Percentiles rank a stretch among this genome's conserved stretches.
phyloP scores from a whole-genome alignment of 2,113 vertebrate genomes.

The Perca fluviatilis region DNA sequence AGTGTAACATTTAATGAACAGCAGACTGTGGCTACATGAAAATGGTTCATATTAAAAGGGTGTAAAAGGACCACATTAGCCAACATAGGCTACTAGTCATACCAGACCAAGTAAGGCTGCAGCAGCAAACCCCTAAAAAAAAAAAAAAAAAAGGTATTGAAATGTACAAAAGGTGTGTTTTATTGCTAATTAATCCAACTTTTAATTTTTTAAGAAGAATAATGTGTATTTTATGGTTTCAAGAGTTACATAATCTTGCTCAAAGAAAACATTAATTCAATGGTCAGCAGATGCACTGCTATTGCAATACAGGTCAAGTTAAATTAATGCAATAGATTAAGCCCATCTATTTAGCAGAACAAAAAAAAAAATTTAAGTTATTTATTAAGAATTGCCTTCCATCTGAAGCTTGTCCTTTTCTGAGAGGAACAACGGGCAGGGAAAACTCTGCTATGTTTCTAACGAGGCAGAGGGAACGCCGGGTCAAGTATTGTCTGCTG shows the following conservation, averaged over 20 bases:
- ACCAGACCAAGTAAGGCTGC: not conserved
- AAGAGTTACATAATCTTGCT: constrained; percentile 3
- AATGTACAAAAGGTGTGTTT: not conserved
- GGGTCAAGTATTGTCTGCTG: constrained; percentile 36
- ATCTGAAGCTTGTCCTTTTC: constrained; percentile 7
- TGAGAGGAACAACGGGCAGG: constrained; percentile 2
- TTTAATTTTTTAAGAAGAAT: not conserved
- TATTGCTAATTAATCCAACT: not conserved
- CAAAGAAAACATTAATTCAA: not conserved
- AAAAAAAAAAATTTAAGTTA: not conserved
- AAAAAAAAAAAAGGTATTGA: too few relatives aligned
- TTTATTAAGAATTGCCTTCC: constrained; percentile 1
- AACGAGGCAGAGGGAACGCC: constrained; percentile 11
- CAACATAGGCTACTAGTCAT: not conserved
- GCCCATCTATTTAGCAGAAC: not conserved
- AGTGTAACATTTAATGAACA: not conserved
- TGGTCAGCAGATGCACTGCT: not conserved
- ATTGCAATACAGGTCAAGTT: not conserved
- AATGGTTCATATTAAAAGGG: not conserved
- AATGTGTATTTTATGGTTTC: not conserved
- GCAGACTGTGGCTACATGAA: not conserved
- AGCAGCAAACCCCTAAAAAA: not conserved
- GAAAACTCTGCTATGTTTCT: constrained; percentile 33
- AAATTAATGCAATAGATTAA: not conserved
- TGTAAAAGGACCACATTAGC: not conserved